phyloP scores from a whole-genome alignment of 2,888 invertebrate species.

The Conomelus anceps region DNA sequence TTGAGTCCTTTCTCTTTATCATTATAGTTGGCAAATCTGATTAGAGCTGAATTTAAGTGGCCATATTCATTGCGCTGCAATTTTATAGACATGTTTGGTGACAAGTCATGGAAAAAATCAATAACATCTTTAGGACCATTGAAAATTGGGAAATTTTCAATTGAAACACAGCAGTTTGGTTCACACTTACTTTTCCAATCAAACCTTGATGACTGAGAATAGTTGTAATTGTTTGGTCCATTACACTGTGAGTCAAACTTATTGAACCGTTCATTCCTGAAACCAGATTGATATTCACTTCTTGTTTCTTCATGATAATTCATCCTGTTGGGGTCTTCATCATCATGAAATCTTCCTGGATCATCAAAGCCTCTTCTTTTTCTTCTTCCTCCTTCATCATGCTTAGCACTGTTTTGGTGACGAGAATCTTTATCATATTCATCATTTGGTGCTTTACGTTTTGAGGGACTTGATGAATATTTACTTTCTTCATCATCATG shows the following conservation, averaged over 20 bases:
- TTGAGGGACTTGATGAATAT: neutral
- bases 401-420: neutral
- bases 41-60: neutral
- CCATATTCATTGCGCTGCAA: neutral
- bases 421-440: neutral
- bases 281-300: too few relatives aligned
- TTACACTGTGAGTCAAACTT: neutral
- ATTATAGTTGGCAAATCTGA: constrained; percentile 64
- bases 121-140: constrained; percentile 75
- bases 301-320: neutral
- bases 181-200: neutral
- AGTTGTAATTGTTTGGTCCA: neutral
- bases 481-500: neutral
- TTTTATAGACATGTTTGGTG: neutral
- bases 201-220: neutral
- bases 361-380: neutral
- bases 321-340: neutral
- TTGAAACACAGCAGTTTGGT: constrained; percentile 54
- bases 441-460: neutral
- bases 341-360: neutral
- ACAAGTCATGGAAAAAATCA: constrained; percentile 67
- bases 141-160: constrained; percentile 62
- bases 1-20: constrained; percentile 65
- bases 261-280: neutral
- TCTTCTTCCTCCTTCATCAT: neutral